Evolutionary conservation across 2,888 invertebrate species (phyloP), one percentile per base, ranked within the genome.

Genomic region (Coremacera marginata): DNA sequence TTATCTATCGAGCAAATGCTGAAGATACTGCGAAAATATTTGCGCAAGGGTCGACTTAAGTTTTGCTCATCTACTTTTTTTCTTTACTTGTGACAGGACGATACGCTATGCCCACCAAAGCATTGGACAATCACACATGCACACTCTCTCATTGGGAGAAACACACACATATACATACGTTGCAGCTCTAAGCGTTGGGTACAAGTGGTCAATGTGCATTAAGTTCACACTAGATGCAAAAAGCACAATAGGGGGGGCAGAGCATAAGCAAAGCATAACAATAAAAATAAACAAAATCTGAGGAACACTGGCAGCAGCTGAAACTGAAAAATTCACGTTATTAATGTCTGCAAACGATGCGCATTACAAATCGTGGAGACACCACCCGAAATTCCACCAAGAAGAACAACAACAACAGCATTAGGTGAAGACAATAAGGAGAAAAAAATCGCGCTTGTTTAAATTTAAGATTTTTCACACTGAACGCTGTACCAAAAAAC

Each of bases 401-500:
- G 5, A 44, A 51, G 14, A 49, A 37, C n/a, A 52, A 25, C 52
- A 65, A 65, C 55, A 60, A 25, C 34, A n/a, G 27, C n/a, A n/a
- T 22, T 37, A 44, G 44, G 14, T n/a, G 31, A 9, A 19, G 60
- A 2, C 9, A 27, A 31, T 14, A 63, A 4, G 5, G 31, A 51
- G 16, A 22, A 68, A 37, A 71, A 63, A n/a, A 62, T 4, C 34
- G 65, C 70, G 63, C 65, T 73, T 75, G 78, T 73, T 80, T 78
- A 77, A 78, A 77, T 76, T 80, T 80, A 76, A 77, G 77, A 75
- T 75, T 77, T 78, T 80, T 80, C 78, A 80, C 80, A 70, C 77
- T 62, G 67, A 22, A 77, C 77, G 63, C 71, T n/a, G 49, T 9
- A 34, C 34, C 25, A 11, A 37, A 57, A 34, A n/a, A 16, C 34